Evolutionary conservation across 1,140 invertebrate species (phyloP).

Genomic region (Drosophila eugracilis): DNA sequence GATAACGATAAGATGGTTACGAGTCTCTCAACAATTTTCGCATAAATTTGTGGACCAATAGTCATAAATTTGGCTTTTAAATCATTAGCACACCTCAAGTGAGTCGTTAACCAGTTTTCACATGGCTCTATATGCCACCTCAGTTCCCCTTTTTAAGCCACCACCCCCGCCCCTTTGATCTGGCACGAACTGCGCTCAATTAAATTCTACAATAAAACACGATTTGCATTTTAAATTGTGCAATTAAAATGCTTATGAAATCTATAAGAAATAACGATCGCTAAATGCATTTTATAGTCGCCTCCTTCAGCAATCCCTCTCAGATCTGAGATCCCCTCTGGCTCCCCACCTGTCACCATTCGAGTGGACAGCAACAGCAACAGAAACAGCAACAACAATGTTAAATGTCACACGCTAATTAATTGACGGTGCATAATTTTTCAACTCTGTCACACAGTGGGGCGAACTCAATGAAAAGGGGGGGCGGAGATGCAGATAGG

Average conservation of each 20-base stretch:
- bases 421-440: constrained; percentile 54
- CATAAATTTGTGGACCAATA: constrained; percentile 63
- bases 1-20: constrained; percentile 23
- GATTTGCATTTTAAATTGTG: constrained; percentile 83
- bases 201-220: constrained; percentile 79
- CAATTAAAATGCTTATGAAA: constrained; percentile 84
- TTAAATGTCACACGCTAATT: constrained; percentile 78
- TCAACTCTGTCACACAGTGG: constrained; percentile 47
- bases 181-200: constrained; percentile 68
- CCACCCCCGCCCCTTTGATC: constrained; percentile 44
- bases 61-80: constrained; percentile 78
- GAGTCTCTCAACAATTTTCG: constrained; percentile 24
- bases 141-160: neutral
- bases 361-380: constrained; percentile 44
- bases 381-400: constrained; percentile 53
- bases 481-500: neutral
- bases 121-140: constrained; percentile 11
- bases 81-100: constrained; percentile 74
- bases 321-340: neutral
- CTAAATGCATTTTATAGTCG: constrained; percentile 78
- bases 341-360: constrained; percentile 28
- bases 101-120: constrained; percentile 57
- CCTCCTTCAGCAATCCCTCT: constrained; percentile 29
- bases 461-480: constrained; percentile 30
- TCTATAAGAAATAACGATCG: constrained; percentile 77